Base-by-base conservation (phyloP, 2,113 vertebrate genomes). In the Percopsis transmontana region DNA sequence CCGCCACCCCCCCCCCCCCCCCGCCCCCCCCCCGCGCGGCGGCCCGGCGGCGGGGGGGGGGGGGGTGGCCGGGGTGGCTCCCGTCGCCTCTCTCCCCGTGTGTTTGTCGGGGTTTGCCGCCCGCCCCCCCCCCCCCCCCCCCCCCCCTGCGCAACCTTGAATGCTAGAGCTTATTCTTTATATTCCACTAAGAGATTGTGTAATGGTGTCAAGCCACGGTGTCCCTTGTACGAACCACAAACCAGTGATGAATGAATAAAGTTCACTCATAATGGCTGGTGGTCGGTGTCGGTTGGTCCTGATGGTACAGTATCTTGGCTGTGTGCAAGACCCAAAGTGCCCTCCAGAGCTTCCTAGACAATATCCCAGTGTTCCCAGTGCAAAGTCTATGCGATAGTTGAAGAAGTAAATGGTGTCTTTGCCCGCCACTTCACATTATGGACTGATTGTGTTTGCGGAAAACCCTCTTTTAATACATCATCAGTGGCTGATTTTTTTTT, bases 241-340 rank as follows among this genome's bases (percentile, higher is more conserved):
- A 23, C 21, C 21, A 23, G 23, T 14, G 24, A 56, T 56, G 33
- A 33, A 56, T 56, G 24, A 27, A 56, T 56, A 18, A 56, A 56
- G 20, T 53, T 53, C 52, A 57, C 47, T 11, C 69, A 41, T 45
- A 48, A 69, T 77, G 57, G 74, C 78, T 82, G 77, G 58, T 38
- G 57, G 63, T 41, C 68, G 51, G 66, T 57, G 66, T 47, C 62
- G 55, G 63, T 73, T 67, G 76, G 51, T 23, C 9, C 65, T 61
- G 14, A 38, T 65, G 56, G 55, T 38, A 72, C 73, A 72, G 53
- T 65, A 50, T 42, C 41, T 3, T 7, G 13, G 39, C 72, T 74
- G 52, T 55, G 51, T 77, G 40, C 41, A 39, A 62, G 52, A 9
- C 66, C 53, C 50, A 59, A 73, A 81, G 78, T 74, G 9, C 56